These are phyloP conservation scores for Leptopilina myrica DNA, from an alignment of 2,888 invertebrate genomes.

Conservation along the genomic window DNA sequence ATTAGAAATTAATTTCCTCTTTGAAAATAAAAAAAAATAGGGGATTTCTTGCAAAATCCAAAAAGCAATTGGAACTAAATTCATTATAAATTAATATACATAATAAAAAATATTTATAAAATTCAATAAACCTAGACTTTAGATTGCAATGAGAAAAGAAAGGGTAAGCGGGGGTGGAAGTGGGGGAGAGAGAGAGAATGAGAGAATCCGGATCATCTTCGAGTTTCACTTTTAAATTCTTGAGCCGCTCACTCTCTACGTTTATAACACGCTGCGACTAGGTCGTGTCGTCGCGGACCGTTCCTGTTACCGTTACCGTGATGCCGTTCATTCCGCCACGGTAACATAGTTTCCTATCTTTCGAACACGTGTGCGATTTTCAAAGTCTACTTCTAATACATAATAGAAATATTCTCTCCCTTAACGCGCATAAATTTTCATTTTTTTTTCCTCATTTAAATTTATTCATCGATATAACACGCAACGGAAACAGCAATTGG, in stretches of 20 bases:
- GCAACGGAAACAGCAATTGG: no score
- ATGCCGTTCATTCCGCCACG: slow-evolving; percentile 23
- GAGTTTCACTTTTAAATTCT: slow-evolving; percentile 64
- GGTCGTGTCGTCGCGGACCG: slow-evolving; percentile 62
- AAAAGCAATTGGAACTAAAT: no score
- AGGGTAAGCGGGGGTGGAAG: slow-evolving; percentile 10
- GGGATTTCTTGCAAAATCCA: no score
- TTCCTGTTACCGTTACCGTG: slow-evolving; percentile 21
- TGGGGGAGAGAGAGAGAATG: slow-evolving; percentile 52
- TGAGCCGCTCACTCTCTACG: slow-evolving; percentile 57
- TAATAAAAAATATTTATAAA: no score
- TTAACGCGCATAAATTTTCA: not conserved
- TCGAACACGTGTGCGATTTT: slow-evolving; percentile 15
- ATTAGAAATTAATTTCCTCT: no score
- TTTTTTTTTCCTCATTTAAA: no score
- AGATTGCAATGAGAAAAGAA: slow-evolving; percentile 13
- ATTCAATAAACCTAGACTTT: no score
- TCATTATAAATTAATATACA: no score
- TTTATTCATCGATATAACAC: no score
- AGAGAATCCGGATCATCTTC: slow-evolving; percentile 61
- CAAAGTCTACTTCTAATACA: slow-evolving; percentile 19
- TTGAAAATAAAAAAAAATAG: no score
- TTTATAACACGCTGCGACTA: slow-evolving; percentile 62
- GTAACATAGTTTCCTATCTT: slow-evolving; percentile 28
- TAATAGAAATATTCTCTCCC: not conserved